phyloP scores from a whole-genome alignment of 1,140 invertebrate genomes.

The Helicoverpa armigera region DNA sequence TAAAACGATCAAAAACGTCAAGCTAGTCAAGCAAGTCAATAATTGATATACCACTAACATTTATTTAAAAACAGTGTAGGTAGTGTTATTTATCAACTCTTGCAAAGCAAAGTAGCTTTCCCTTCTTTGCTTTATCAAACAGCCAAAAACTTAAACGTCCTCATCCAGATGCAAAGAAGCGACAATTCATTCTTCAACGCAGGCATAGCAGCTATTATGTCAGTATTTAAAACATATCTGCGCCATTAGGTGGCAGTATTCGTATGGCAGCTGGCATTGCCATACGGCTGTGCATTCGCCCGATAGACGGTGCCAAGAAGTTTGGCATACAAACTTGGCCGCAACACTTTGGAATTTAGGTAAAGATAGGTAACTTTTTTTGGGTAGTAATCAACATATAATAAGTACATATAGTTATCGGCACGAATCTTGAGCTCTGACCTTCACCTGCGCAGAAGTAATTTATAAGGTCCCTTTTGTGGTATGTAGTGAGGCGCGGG shows the following conservation, averaged over 20 bases:
- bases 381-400: too few relatives aligned
- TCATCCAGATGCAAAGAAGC: neutral
- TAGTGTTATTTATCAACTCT: too few relatives aligned
- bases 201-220: slow-evolving; percentile 19
- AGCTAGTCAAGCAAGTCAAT: too few relatives aligned
- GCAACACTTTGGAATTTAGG: neutral
- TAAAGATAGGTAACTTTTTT: neutral
- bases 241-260: slow-evolving; percentile 1
- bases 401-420: too few relatives aligned
- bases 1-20: too few relatives aligned
- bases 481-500: too few relatives aligned
- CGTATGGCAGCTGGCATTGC: slow-evolving; percentile 5
- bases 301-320: slow-evolving; percentile 3
- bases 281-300: neutral
- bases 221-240: slow-evolving; percentile 36
- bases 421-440: too few relatives aligned
- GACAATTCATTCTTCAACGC: neutral
- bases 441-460: too few relatives aligned
- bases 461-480: too few relatives aligned
- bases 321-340: slow-evolving; percentile 7
- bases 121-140: neutral
- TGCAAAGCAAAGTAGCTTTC: neutral
- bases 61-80: too few relatives aligned
- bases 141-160: neutral
- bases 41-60: too few relatives aligned